Conservation (phyloP, 2,113 vertebrate species). For the Nycticebus coucang region DNA sequence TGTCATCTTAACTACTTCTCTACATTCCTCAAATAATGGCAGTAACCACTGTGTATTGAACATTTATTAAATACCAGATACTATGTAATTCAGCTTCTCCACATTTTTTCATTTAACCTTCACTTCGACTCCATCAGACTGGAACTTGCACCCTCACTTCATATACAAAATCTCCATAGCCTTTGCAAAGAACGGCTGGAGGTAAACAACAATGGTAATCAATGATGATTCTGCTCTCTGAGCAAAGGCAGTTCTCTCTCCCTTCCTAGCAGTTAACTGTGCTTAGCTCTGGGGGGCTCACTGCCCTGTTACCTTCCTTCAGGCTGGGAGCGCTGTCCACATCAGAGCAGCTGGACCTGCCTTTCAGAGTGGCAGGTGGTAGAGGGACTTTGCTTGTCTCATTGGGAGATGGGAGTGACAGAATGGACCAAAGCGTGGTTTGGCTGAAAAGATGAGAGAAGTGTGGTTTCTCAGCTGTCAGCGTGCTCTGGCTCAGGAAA, state of each 20-base stretch:
- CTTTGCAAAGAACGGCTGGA: not conserved
- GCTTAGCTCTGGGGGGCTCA: accelerated
- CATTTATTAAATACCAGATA: not conserved
- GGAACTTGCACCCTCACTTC: not conserved
- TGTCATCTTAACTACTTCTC: not conserved
- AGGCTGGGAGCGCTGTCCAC: not conserved
- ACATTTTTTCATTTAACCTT: not conserved
- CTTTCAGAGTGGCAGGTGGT: conserved; percentile 58
- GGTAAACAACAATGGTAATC: not conserved
- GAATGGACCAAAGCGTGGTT: conserved; percentile 27
- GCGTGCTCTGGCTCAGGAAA: conserved; percentile 62
- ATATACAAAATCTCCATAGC: not conserved
- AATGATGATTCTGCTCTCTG: not conserved
- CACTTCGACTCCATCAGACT: not conserved
- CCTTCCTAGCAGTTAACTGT: not conserved
- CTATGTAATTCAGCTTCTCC: not conserved
- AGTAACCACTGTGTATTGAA: not conserved
- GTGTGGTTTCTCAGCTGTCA: conserved; percentile 53
- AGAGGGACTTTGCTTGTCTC: not conserved
- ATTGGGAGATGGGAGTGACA: conserved; percentile 26
- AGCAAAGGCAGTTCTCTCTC: not conserved
- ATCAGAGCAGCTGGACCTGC: not conserved
- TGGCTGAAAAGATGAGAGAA: conserved; percentile 58
- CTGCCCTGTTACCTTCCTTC: not conserved
- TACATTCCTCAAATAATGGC: not conserved